These are phyloP conservation scores for Lepidocyrtoides sp. DNA, from an alignment of 2,888 invertebrate species.

Conservation along the genomic window DNA sequence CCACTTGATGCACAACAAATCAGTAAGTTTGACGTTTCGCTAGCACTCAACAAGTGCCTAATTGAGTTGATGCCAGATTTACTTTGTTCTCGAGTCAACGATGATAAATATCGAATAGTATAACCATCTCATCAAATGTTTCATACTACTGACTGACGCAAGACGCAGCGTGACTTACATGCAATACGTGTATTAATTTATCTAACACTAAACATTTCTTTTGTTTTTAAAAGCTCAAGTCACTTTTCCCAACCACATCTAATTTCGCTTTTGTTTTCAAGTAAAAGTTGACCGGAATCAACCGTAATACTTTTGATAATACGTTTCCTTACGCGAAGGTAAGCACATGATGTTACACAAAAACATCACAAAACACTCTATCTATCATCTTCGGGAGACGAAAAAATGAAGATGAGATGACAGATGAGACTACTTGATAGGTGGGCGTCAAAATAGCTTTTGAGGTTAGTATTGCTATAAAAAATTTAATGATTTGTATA, in stretches of 20 bases:
- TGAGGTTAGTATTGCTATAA: conserved; percentile 73
- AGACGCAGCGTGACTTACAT: not conserved
- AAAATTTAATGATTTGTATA: conserved; percentile 67
- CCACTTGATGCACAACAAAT: conserved; percentile 53
- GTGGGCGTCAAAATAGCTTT: conserved; percentile 75
- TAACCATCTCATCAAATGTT: not conserved
- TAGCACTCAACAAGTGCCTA: conserved; percentile 36
- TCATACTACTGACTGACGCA: not conserved
- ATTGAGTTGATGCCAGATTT: conserved; percentile 36
- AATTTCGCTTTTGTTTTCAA: conserved; percentile 69
- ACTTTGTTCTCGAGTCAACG: conserved; percentile 16
- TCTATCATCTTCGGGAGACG: conserved; percentile 24
- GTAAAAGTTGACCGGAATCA: conserved; percentile 7
- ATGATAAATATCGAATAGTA: not conserved
- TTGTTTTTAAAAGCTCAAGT: conserved; percentile 57
- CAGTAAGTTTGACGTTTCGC: conserved; percentile 36
- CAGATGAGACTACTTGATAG: conserved; percentile 71
- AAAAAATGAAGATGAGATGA: conserved; percentile 66
- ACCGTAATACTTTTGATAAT: not conserved
- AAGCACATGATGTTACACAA: conserved; percentile 5
- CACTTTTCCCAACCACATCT: conserved; percentile 48
- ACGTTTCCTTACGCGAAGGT: not conserved
- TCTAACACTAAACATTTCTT: conserved; percentile 11
- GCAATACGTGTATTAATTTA: not conserved
- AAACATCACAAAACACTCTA: conserved; percentile 27